phyloP scores from a whole-genome alignment of 64 coral and sea anemone genomes.

The Astreopora myriophthalma region DNA sequence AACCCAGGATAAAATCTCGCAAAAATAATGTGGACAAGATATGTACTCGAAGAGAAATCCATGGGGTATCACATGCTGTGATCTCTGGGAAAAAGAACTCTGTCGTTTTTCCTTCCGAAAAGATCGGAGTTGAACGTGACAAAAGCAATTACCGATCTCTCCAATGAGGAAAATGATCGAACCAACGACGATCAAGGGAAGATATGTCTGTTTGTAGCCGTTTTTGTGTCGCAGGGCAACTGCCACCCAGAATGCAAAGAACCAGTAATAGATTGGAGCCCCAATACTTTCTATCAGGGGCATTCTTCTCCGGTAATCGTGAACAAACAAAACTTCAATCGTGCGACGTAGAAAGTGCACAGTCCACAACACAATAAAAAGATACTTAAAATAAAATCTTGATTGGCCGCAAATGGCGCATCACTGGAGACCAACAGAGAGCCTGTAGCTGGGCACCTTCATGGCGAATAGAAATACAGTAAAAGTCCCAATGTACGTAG shows the following conservation, averaged over 20 bases:
- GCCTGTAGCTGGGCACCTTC: conserved; percentile 46
- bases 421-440: conserved; percentile 64
- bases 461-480: conserved; percentile 70
- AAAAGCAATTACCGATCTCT: conserved; percentile 69
- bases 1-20: conserved; percentile 85
- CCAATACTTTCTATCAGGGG: conserved; percentile 69
- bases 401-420: conserved; percentile 47
- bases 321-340: conserved; percentile 83
- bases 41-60: conserved; percentile 76
- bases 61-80: conserved; percentile 78
- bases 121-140: conserved; percentile 55
- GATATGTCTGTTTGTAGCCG: conserved; percentile 71
- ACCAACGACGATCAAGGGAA: conserved; percentile 51
- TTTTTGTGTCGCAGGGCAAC: conserved; percentile 62
- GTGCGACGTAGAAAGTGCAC: conserved; percentile 76
- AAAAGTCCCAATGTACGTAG: conserved; percentile 80
- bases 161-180: conserved; percentile 70
- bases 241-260: conserved; percentile 85
- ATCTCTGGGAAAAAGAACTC: conserved; percentile 39
- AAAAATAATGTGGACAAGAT: conserved; percentile 82
- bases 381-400: conserved; percentile 57
- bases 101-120: conserved; percentile 70
- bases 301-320: conserved; percentile 81
- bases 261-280: conserved; percentile 88
- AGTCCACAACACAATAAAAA: conserved; percentile 79